Evolutionary conservation across 92 coral and sea anemone species (phyloP), one percentile per base, ranked within the genome.

Genomic region (Paragorgia papillata): DNA sequence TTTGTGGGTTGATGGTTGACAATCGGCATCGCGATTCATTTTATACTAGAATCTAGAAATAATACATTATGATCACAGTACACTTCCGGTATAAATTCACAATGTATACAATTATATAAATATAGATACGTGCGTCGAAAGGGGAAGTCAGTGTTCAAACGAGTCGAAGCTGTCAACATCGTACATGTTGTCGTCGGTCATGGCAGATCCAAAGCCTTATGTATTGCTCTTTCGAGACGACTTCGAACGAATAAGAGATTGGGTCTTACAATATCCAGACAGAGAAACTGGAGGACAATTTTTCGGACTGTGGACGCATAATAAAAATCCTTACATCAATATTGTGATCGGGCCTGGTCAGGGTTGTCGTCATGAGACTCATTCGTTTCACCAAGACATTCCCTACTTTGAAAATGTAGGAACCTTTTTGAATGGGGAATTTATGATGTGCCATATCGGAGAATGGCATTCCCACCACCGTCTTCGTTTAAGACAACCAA

Each of bases 381-480:
- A 69, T 54, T 85, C 89, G 29, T 92, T 92, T 69, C 74, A 80
- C 61, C 97, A 92, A 66, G 88, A 88, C 31, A 79, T 92, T 57
- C 82, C 86, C 37, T 92, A 92, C 56, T 87, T 92, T 17, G 76
- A 84, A 28, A 80, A 85, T 19, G 91, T 92, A 26, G 97, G 97
- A 12, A 60, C 61, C 21, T 21, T 83, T 32, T 43, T 90, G 37
- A 90, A 95, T 9, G 40, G 25, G 33, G 66, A 69, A 17, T 92
- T 81, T 30, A 74, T 70, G 85, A 80, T 92, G 86, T 90, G 97
- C 57, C 97, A 92, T 53, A 90, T 92, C 20, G 97, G 97, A 14
- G 97, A 92, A 43, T 92, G 97, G 97, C 97, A 92, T 33, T 89
- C 96, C 14, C 97, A 92, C 60, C 97, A 92, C 50, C 84, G 71